Evolutionary conservation across 23 tunicate genomes (phyloP), one percentile per base, ranked within the genome.

Genomic region (Oikopleura vanhoeffeni): DNA sequence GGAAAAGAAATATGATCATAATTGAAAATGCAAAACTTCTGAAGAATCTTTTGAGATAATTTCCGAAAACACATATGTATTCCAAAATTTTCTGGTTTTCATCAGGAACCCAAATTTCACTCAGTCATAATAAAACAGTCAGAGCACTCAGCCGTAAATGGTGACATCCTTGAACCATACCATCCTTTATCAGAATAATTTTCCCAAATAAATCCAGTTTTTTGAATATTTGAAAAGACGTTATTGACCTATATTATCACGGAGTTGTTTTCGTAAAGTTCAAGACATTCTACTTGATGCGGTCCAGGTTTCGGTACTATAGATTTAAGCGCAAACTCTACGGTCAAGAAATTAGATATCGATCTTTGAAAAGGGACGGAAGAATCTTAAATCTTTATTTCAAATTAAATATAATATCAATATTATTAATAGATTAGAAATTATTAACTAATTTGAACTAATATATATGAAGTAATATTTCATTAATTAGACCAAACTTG

Each of bases 71-170:
- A 8, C 18, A 49, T 49, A 49, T 49, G 24, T 49, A 49, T 49
- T 8, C 24, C 64, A 8, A 49, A 49, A 24, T 49, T 49, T 24
- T 49, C n/a, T n/a, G n/a, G n/a, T n/a, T n/a, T n/a, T n/a, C n/a
- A n/a, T n/a, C n/a, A n/a, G n/a, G n/a, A n/a, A n/a, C n/a, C n/a
- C n/a, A n/a, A n/a, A n/a, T n/a, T n/a, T n/a, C n/a, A n/a, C n/a
- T n/a, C n/a, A n/a, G n/a, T n/a, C n/a, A n/a, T n/a, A n/a, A n/a
- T 32, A 95, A 84, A 57, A 95, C 99, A 13, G 91, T 89, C 57
- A 95, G 83, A 3, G 99, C 96, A 18, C 92, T 89, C 99, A 96
- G 90, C 1, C 99, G 96, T 0, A 96, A 90, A 0, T 96, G 99
- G 83, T 91, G 99, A 39, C 90, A 87, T 27, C 99, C 99, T 83